A percentile compares a stretch with the other conserved stretches of the same genome.
Evolutionary conservation across 1,140 invertebrate genomes (phyloP).

Genomic region (silkworm (Bombyx mori)): ASM3026992v2 NC_085116.1:15956001-15956500

Average conservation of each 20-base stretch:
- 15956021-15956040: no score
- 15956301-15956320: slow-evolving; percentile 73
- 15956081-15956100: slow-evolving; percentile 52
- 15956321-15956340: no score
- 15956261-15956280: slow-evolving; percentile 73
- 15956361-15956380: slow-evolving; percentile 1
- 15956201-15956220: slow-evolving; percentile 12
- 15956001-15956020: no score
- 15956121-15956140: slow-evolving; percentile 57
- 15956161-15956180: slow-evolving; percentile 16
- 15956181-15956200: background rate
- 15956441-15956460: no score
- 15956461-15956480: no score
- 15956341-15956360: no score
- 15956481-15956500: no score
- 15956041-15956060: no score
- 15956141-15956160: slow-evolving; percentile 54
- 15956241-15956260: slow-evolving; percentile 62
- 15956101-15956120: slow-evolving; percentile 49
- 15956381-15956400: background rate
- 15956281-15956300: slow-evolving; percentile 82
- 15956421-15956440: background rate
- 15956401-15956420: background rate
- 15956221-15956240: slow-evolving; percentile 35
- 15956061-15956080: no score